Evolutionary conservation across 2,113 vertebrate species (phyloP).

Genomic region (Prionailurus viverrinus): DNA sequence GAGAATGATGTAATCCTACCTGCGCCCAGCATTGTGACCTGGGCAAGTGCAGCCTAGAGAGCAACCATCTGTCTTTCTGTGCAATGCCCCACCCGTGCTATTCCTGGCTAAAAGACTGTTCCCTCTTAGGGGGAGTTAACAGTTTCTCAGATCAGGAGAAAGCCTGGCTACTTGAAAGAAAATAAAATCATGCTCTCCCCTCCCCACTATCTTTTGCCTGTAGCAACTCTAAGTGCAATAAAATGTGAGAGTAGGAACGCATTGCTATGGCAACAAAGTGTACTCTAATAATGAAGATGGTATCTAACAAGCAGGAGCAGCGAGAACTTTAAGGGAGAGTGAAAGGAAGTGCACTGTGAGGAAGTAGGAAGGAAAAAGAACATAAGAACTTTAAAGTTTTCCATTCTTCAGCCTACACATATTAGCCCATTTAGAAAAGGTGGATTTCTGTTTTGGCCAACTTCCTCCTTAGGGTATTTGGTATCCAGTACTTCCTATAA

Average conservation of each 20-base stretch:
- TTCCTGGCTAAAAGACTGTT: conserved; percentile 35
- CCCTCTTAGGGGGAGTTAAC: conserved; percentile 72
- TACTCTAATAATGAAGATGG: conserved; percentile 84
- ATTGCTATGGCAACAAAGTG: conserved; percentile 90
- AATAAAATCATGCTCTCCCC: conserved; percentile 61
- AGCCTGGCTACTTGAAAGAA: conserved; percentile 77
- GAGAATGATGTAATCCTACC: conserved; percentile 55
- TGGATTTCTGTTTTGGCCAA: background rate
- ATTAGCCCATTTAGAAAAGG: background rate
- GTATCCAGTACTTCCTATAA: background rate
- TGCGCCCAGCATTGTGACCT: background rate
- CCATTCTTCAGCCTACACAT: background rate
- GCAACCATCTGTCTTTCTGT: conserved; percentile 38
- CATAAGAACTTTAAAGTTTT: conserved; percentile 44
- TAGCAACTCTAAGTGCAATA: conserved; percentile 85
- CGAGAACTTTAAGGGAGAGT: conserved; percentile 72
- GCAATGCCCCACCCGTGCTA: conserved; percentile 26
- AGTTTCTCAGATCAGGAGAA: conserved; percentile 77
- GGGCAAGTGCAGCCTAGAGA: background rate
- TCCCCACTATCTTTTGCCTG: conserved; percentile 23
- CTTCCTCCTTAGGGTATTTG: background rate
- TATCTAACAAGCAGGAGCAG: conserved; percentile 73
- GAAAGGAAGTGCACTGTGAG: conserved; percentile 60
- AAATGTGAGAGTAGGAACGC: conserved; percentile 82
- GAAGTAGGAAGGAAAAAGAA: conserved; percentile 59